Conservation (phyloP, 2,113 vertebrate genomes). For the Amphiprion ocellaris region DNA sequence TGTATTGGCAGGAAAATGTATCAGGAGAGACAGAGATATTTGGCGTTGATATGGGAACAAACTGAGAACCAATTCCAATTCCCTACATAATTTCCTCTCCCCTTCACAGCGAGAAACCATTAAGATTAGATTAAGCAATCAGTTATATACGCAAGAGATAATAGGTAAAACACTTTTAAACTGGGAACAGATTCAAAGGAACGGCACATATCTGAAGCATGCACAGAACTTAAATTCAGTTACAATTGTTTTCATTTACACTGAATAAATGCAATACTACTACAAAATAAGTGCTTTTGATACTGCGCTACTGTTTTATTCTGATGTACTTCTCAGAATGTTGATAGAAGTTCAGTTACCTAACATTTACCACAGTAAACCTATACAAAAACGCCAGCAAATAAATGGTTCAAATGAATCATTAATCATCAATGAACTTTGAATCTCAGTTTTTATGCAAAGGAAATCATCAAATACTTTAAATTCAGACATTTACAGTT, state of each 20-base stretch:
- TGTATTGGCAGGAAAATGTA: constrained; percentile 33
- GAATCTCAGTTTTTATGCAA: too few relatives aligned
- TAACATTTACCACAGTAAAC: background rate
- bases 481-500: too few relatives aligned
- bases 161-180: constrained; percentile 5
- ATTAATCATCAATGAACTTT: too few relatives aligned
- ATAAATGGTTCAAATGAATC: too few relatives aligned
- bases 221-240: constrained; percentile 1
- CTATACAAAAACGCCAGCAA: background rate
- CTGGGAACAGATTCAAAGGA: constrained; percentile 18
- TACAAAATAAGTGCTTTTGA: constrained; percentile 1
- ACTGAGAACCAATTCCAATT: constrained; percentile 53
- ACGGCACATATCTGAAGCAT: constrained; percentile 6
- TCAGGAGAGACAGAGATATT: constrained; percentile 46
- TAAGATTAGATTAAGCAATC: constrained; percentile 51
- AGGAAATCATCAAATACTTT: too few relatives aligned
- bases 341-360: too few relatives aligned
- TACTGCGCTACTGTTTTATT: background rate
- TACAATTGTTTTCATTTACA: background rate
- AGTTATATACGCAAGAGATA: constrained; percentile 49
- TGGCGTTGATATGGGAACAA: constrained; percentile 48
- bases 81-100: constrained; percentile 34
- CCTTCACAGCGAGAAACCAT: constrained; percentile 39
- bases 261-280: background rate
- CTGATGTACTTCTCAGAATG: background rate